Conservation (phyloP, 2,113 vertebrate species). For the Potamarius usumacintae region DNA sequence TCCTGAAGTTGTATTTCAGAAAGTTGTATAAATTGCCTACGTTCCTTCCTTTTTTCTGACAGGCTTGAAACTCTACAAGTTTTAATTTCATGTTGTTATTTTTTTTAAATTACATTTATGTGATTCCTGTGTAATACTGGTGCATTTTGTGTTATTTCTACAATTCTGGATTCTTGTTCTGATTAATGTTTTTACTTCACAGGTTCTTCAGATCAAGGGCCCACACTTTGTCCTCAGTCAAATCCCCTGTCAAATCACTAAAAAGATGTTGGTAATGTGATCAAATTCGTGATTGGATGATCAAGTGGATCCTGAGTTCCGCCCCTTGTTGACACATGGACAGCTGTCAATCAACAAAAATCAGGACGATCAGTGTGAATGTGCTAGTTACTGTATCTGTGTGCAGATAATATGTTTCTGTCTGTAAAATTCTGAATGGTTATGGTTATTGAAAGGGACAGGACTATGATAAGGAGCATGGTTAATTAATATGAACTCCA, state of each 20-base stretch:
- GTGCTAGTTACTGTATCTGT: not conserved
- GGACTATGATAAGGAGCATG: not conserved
- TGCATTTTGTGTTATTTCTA: not conserved
- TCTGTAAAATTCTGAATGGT: not conserved
- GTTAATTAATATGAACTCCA: not conserved
- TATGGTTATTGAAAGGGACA: not conserved
- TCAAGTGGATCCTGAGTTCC: not conserved
- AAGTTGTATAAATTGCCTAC: not conserved
- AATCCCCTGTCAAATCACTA: not conserved
- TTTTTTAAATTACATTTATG: not conserved
- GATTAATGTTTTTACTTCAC: conserved; percentile 7
- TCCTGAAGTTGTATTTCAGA: not conserved
- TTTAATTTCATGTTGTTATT: not conserved
- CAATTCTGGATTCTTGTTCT: not conserved
- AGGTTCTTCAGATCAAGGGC: not conserved
- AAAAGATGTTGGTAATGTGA: not conserved
- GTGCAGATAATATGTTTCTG: not conserved
- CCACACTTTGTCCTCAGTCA: not conserved
- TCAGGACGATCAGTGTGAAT: not conserved
- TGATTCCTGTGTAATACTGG: not conserved
- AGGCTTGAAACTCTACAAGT: not conserved
- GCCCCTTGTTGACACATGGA: not conserved
- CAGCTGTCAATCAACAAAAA: not conserved
- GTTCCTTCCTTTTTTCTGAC: not conserved
- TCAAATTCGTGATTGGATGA: not conserved